phyloP scores from a whole-genome alignment of 2,888 invertebrate species.

The Scotopteryx bipunctaria region DNA sequence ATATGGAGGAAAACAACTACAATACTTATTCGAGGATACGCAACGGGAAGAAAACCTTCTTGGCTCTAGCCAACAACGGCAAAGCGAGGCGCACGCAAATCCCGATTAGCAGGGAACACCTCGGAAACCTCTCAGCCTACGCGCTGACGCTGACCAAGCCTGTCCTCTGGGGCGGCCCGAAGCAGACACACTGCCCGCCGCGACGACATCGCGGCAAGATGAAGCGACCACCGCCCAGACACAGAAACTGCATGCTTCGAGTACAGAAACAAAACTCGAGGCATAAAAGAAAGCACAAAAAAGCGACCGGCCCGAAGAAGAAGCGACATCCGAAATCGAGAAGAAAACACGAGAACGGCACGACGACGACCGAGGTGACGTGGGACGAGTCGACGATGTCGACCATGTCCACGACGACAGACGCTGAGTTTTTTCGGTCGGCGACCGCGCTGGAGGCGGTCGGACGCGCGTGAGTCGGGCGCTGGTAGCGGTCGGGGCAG shows the following conservation, averaged over 20 bases:
- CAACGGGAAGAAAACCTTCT: slow-evolving; percentile 87
- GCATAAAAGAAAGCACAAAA: slow-evolving; percentile 79
- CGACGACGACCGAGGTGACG: slow-evolving; percentile 75
- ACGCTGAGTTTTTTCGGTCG: slow-evolving; percentile 83
- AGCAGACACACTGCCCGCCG: slow-evolving; percentile 65
- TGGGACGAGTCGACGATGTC: slow-evolving; percentile 81
- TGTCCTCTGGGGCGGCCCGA: slow-evolving; percentile 63
- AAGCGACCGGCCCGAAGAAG: slow-evolving; percentile 76
- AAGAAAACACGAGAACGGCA: slow-evolving; percentile 75
- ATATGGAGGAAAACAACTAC: slow-evolving; percentile 92
- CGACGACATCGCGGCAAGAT: slow-evolving; percentile 73
- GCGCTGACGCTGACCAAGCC: slow-evolving; percentile 84
- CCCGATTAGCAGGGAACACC: slow-evolving; percentile 82
- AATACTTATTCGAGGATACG: slow-evolving; percentile 91
- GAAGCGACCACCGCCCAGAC: slow-evolving; percentile 70
- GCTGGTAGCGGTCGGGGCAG: slow-evolving; percentile 76
- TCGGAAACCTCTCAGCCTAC: slow-evolving; percentile 90
- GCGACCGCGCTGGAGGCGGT: slow-evolving; percentile 82
- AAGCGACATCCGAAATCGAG: slow-evolving; percentile 82
- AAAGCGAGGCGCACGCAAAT: slow-evolving; percentile 89
- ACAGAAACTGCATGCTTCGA: slow-evolving; percentile 75
- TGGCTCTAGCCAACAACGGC: slow-evolving; percentile 90
- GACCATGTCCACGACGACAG: slow-evolving; percentile 78
- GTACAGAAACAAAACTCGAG: slow-evolving; percentile 73
- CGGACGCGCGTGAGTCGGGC: slow-evolving; percentile 78